phyloP scores from a whole-genome alignment of 1,140 invertebrate species.

The Solenopsis fugax region DNA sequence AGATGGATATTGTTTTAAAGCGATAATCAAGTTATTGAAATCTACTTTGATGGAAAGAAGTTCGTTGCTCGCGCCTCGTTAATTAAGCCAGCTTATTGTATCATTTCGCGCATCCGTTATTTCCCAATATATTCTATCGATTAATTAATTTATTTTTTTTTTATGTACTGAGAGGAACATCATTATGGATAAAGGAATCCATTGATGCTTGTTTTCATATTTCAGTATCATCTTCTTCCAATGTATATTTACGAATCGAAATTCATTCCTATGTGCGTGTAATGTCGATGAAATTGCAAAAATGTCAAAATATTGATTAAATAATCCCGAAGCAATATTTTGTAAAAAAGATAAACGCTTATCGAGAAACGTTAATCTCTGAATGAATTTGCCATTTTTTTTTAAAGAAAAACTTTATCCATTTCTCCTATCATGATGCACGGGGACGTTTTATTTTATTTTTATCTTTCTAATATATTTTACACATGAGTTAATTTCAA shows the following conservation, averaged over 20 bases:
- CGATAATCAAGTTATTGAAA: background rate
- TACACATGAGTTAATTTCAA: no score
- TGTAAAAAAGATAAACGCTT: background rate
- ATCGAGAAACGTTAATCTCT: background rate
- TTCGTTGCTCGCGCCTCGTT: background rate
- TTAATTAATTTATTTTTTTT: background rate
- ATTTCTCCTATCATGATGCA: no score
- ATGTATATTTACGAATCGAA: background rate
- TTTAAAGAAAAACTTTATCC: background rate
- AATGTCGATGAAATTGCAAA: no score
- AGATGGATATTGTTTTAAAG: background rate
- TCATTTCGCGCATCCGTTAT: background rate
- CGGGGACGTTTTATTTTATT: no score
- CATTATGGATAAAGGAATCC: background rate
- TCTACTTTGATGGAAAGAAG: background rate
- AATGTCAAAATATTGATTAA: no score
- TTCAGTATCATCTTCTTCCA: background rate
- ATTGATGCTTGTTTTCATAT: background rate
- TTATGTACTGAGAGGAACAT: background rate
- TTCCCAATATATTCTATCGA: background rate
- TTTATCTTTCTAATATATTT: no score
- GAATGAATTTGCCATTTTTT: background rate
- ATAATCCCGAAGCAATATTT: background rate
- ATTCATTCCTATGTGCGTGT: no score
- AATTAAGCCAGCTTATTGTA: background rate